These are phyloP conservation scores for Drosophila grimshawi DNA, from an alignment of 1,140 invertebrate species.

Conservation along the genomic window DNA sequence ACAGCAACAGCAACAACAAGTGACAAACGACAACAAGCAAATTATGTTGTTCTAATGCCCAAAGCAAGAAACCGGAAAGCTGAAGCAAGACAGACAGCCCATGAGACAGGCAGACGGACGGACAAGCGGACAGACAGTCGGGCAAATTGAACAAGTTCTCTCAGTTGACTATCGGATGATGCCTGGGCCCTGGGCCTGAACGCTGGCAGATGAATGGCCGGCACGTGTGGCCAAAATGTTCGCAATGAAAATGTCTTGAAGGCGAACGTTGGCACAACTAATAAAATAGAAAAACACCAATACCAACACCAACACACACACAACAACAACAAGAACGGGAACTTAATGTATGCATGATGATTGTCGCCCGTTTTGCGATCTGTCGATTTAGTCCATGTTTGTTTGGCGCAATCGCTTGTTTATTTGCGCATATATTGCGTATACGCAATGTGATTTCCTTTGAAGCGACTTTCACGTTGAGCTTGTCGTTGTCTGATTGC, in stretches of 20 bases:
- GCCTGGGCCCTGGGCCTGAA: slow-evolving; percentile 18
- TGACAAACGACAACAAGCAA: slow-evolving; percentile 44
- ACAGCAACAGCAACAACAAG: slow-evolving; percentile 25
- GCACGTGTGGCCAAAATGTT: slow-evolving; percentile 79
- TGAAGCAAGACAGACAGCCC: slow-evolving; percentile 17
- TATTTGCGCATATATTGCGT: slow-evolving; percentile 68
- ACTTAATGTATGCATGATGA: slow-evolving; percentile 42
- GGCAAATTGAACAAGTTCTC: slow-evolving; percentile 43
- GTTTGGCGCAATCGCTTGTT: slow-evolving; percentile 59
- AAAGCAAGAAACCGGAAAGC: slow-evolving; percentile 41
- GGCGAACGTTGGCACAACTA: slow-evolving; percentile 55
- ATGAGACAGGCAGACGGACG: slow-evolving; percentile 27
- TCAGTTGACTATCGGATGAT: slow-evolving; percentile 14
- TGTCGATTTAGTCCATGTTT: slow-evolving; percentile 77
- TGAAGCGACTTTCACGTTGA: slow-evolving; percentile 65
- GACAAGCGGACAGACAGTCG: background rate
- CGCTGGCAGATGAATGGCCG: slow-evolving; percentile 66
- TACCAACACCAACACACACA: background rate
- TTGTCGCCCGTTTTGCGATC: slow-evolving; percentile 68
- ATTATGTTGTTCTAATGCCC: slow-evolving; percentile 69
- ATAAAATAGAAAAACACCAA: slow-evolving; percentile 62
- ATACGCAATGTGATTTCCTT: slow-evolving; percentile 78
- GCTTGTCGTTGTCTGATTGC: slow-evolving; percentile 47
- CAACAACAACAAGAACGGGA: background rate
- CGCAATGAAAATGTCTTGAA: slow-evolving; percentile 57